Evolutionary conservation across 2,888 invertebrate genomes (phyloP), one percentile per base, ranked within the genome.

Genomic region (Acanthopleura granulata): DNA sequence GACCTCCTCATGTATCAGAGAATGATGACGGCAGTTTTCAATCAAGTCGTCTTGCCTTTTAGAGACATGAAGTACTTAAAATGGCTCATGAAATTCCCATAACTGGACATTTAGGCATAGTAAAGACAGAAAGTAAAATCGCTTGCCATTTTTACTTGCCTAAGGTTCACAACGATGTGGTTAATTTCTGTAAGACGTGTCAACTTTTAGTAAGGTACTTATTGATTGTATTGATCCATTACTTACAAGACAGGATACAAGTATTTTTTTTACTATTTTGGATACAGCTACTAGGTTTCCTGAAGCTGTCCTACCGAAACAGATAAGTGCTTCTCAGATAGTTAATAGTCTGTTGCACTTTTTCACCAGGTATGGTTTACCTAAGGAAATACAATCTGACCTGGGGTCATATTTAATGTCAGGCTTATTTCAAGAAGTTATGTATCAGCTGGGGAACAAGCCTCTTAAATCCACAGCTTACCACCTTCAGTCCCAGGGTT

Each of bases 361-460:
- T 40, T 74, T 57, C 27, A 74, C 74, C 29, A 16, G 3, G 14
- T 29, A 50, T 49, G 74, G 66, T 66, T 40, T 74, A 27, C 66
- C 66, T 14, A 74, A 74, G 30, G 49, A 51, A 25, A 3, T 66
- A 25, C 74, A 74, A 29, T 74, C 74, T 18, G 62, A 69, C 29
- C 74, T 9, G 29, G 62, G 74, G 16, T 66, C 74, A 16, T 70
- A 74, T 29, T 74, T 74, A 11, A 50, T 74, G 74, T 74, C 74
- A 16, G 49, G 66, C 15, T 40, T 66, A 49, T 74, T 74, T 66
- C 30, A 66, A 22, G 15, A 66, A 40, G 74, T 69, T 30, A 27
- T 30, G 25, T n/a, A 22, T 18, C 18, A 14, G 66, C 49, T 62
- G 30, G 30, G 74, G 14, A 74, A 30, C 12, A 50, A 62, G 18